These are phyloP conservation scores for Drosophila repleta DNA, from an alignment of 1,140 invertebrate genomes.

Conservation along the genomic window DNA sequence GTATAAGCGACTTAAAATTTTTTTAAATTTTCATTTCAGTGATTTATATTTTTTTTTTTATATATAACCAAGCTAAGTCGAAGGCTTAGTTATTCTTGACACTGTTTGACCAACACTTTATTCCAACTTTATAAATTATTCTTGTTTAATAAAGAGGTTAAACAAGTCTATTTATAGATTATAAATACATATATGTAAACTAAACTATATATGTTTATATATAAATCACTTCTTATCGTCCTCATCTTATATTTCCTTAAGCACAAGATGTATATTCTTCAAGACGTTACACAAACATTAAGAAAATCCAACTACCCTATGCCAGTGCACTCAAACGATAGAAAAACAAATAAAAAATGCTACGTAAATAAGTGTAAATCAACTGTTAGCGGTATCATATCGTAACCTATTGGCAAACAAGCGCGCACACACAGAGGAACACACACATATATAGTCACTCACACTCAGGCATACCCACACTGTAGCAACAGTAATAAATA, in stretches of 20 bases:
- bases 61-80: too few species aligned
- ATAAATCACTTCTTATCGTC: not conserved
- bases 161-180: too few species aligned
- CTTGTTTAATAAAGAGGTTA: too few species aligned
- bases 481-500: conserved; percentile 56
- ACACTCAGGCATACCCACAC: not conserved
- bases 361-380: conserved; percentile 77
- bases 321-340: not conserved
- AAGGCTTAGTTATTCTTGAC: too few species aligned
- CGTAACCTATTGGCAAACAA: conserved; percentile 54
- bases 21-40: too few species aligned
- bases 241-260: too few species aligned
- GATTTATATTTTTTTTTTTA: too few species aligned
- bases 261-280: not conserved
- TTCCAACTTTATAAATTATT: too few species aligned
- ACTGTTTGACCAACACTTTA: too few species aligned
- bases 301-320: not conserved
- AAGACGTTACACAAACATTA: not conserved
- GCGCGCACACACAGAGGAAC: conserved; percentile 11
- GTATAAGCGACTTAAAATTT: too few species aligned
- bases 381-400: conserved; percentile 75
- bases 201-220: too few species aligned
- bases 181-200: too few species aligned
- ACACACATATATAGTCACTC: conserved; percentile 25
- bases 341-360: conserved; percentile 38